Conservation (phyloP, 2,113 vertebrate species). For the Microtus oregoni region DNA sequence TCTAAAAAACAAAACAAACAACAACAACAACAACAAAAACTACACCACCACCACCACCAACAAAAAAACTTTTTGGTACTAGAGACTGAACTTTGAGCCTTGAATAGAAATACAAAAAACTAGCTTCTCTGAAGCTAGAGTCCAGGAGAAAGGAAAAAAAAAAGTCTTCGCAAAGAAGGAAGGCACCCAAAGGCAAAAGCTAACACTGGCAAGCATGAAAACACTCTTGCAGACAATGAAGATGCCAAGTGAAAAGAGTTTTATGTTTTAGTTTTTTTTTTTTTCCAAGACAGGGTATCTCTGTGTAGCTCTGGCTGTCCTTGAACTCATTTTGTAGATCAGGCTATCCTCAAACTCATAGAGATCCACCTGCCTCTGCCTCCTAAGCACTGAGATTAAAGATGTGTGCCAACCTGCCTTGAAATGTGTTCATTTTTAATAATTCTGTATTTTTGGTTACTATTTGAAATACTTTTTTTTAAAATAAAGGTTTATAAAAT, state of each 20-base stretch:
- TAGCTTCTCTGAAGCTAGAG: background rate
- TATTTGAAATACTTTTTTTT: background rate
- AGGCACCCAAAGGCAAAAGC: background rate
- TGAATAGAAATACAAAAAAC: slow-evolving; percentile 33
- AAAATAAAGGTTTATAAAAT: background rate
- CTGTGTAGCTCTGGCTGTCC: background rate
- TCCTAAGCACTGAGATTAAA: background rate
- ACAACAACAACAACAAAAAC: no score
- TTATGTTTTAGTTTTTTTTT: background rate
- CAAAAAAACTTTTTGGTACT: background rate
- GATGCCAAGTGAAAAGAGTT: background rate
- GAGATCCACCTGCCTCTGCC: background rate
- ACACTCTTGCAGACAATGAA: background rate
- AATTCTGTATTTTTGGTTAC: background rate
- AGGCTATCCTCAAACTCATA: background rate
- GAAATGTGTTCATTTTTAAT: background rate
- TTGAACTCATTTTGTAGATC: background rate
- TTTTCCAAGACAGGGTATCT: background rate
- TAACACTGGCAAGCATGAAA: background rate
- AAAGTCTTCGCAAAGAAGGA: background rate
- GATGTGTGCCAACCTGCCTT: background rate
- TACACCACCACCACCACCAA: no score
- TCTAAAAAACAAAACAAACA: background rate
- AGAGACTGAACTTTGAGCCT: background rate
- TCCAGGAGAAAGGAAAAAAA: background rate